Evolutionary conservation across 1,140 invertebrate species (phyloP).

Genomic region (Neuroterus valhalla): DNA sequence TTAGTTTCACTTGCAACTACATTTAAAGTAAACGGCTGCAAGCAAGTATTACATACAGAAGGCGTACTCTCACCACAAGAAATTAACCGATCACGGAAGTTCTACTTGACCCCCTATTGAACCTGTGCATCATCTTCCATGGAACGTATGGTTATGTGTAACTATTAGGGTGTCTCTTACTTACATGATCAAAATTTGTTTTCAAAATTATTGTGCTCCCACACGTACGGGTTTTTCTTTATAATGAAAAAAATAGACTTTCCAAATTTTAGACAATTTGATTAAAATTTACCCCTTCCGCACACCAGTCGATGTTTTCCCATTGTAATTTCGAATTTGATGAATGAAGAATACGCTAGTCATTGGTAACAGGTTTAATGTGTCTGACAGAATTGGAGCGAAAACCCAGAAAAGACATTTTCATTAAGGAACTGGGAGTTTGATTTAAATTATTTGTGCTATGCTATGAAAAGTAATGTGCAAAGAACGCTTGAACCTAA

Average conservation of each 20-base stretch:
- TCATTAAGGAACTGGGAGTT: conserved; percentile 17
- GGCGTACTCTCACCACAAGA: conserved; percentile 20
- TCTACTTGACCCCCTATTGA: conserved; percentile 5
- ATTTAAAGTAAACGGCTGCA: not conserved
- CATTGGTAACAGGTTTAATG: not conserved
- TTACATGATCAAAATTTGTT: no score
- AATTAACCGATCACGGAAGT: conserved; percentile 25
- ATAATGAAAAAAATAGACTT: no score
- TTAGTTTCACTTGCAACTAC: not conserved
- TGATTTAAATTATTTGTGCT: conserved; percentile 9
- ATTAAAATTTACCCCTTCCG: no score
- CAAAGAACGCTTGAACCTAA: conserved; percentile 7
- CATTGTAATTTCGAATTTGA: no score
- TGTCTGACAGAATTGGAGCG: not conserved
- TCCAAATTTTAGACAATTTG: no score
- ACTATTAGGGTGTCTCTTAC: no score
- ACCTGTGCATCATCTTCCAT: not conserved
- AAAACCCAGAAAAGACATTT: not conserved
- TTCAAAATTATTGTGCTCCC: no score
- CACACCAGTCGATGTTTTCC: no score
- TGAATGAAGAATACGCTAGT: no score
- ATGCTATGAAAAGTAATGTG: conserved; percentile 12
- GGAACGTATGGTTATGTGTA: not conserved
- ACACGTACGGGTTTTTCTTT: no score
- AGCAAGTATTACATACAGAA: conserved; percentile 7